Conservation (phyloP, 2,888 invertebrate species). For the Melolontha melolontha region DNA sequence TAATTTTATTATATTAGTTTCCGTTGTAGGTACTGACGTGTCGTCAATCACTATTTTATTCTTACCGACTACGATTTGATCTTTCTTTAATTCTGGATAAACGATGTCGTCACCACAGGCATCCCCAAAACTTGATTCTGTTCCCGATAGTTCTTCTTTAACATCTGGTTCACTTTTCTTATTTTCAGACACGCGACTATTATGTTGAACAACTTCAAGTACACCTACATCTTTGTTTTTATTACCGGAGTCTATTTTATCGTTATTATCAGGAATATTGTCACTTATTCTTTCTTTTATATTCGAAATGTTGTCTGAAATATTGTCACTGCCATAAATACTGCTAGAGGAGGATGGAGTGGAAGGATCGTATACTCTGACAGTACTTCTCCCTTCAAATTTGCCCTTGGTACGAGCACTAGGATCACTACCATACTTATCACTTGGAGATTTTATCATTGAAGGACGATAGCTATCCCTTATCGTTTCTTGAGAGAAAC, state of each 20-base stretch:
- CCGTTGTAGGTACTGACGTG: conserved; percentile 26
- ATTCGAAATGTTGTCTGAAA: background rate
- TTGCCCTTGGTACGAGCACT: too few relatives aligned
- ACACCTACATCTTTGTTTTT: too few relatives aligned
- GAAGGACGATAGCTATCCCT: conserved; percentile 13
- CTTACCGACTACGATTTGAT: conserved; percentile 33
- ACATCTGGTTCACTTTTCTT: too few relatives aligned
- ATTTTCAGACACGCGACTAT: too few relatives aligned
- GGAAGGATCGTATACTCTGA: too few relatives aligned
- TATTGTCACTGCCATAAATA: background rate
- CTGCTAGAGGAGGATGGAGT: background rate
- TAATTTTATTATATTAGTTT: conserved; percentile 30
- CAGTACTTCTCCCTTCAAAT: too few relatives aligned
- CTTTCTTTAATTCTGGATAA: conserved; percentile 18
- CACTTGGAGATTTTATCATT: conserved; percentile 3
- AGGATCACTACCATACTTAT: too few relatives aligned
- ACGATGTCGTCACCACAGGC: conserved; percentile 26
- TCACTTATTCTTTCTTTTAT: background rate
- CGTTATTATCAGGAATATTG: background rate
- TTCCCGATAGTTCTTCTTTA: background rate
- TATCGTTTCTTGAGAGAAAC: too few relatives aligned
- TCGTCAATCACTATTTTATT: conserved; percentile 33
- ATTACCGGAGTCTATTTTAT: too few relatives aligned
- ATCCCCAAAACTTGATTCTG: conserved; percentile 19
- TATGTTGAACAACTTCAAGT: too few relatives aligned